Evolutionary conservation across 2,888 invertebrate species (phyloP).

Genomic region (Cephalotes varians): DNA sequence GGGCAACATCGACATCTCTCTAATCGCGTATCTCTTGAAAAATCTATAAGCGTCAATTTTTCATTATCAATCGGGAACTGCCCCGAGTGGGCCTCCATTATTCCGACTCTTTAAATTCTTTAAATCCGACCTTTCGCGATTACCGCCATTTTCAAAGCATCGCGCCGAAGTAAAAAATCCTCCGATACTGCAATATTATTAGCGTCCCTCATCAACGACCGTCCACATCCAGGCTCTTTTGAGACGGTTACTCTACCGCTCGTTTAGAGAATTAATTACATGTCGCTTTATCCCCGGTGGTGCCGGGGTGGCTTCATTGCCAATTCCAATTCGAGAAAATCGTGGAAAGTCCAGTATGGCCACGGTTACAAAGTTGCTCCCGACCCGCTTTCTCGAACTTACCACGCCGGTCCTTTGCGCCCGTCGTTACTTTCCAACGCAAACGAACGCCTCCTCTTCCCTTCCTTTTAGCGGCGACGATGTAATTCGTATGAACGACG

Average conservation of each 20-base stretch:
- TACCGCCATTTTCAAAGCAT: neutral
- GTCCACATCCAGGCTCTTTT: constrained; percentile 36
- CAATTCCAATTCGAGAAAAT: constrained; percentile 53
- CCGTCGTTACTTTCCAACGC: constrained; percentile 42
- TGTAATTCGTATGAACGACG: neutral
- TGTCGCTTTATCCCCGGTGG: constrained; percentile 45
- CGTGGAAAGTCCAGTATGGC: constrained; percentile 46
- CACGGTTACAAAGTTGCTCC: constrained; percentile 42
- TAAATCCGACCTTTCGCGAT: neutral
- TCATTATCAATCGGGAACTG: neutral
- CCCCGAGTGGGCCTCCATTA: no score
- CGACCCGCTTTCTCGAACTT: constrained; percentile 37
- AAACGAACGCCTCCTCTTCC: constrained; percentile 30
- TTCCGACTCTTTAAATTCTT: neutral
- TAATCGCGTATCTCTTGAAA: neutral
- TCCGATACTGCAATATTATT: constrained; percentile 1
- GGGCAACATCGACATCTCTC: neutral
- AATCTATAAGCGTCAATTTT: constrained; percentile 9
- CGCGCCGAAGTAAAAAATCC: neutral
- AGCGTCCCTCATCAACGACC: neutral
- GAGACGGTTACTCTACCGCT: constrained; percentile 15
- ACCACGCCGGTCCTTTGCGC: constrained; percentile 11
- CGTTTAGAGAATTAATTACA: constrained; percentile 64
- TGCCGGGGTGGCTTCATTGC: constrained; percentile 47
- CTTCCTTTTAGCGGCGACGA: constrained; percentile 17